phyloP scores from a whole-genome alignment of 2,797 vertebrate species.

The Notolabrus celidotus region DNA sequence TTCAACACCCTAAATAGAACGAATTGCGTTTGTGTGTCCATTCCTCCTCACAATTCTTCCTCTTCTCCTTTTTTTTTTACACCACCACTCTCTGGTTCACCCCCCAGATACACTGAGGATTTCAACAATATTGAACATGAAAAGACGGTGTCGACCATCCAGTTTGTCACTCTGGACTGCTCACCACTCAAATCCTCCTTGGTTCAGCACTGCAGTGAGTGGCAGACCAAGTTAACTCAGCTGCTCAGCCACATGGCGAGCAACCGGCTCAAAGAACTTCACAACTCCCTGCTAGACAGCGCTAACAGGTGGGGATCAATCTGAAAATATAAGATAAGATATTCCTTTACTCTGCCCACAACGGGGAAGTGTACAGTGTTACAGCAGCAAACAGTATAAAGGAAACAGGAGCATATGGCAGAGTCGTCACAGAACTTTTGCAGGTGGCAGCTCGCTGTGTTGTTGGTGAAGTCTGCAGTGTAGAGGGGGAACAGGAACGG shows the following conservation, averaged over 20 bases:
- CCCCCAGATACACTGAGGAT: constrained; percentile 89
- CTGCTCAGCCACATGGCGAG: constrained; percentile 88
- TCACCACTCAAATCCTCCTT: constrained; percentile 89
- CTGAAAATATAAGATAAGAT: no score
- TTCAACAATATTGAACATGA: constrained; percentile 91
- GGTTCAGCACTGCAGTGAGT: constrained; percentile 91
- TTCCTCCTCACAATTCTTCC: no score
- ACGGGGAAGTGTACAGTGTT: no score
- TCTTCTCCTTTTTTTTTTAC: not conserved
- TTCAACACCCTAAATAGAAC: no score
- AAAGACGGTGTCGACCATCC: constrained; percentile 87
- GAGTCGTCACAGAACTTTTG: no score
- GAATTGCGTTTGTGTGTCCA: no score
- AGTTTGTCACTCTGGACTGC: constrained; percentile 90
- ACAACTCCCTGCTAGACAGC: constrained; percentile 83
- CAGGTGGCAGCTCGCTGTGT: no score
- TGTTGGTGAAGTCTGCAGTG: no score
- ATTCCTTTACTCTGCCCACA: no score
- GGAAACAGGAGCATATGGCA: no score
- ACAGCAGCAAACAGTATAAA: no score
- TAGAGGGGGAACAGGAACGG: no score
- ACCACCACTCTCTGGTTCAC: not conserved
- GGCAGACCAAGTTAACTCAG: constrained; percentile 91
- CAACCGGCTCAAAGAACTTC: constrained; percentile 83
- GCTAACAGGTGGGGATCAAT: constrained; percentile 79